Evolutionary conservation across 35 echinoderm and acorn worm species (phyloP).

Genomic region (Heliocidaris erythrogramma): DNA sequence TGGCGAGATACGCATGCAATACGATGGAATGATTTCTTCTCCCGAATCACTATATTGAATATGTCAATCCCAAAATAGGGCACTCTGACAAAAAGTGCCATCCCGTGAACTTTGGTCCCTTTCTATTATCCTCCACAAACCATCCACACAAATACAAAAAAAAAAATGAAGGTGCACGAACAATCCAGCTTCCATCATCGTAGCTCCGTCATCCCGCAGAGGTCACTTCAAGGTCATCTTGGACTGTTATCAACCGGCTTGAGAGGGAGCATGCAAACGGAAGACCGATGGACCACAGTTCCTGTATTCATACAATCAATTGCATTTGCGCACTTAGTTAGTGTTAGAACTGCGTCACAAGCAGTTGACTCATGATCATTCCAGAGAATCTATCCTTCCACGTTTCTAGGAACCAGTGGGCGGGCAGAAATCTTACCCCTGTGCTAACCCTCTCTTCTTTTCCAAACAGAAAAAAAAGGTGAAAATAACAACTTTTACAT

Average conservation of each 20-base stretch:
- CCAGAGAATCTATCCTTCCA: background rate
- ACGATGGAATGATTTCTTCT: background rate
- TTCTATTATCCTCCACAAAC: background rate
- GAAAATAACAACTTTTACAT: conserved; percentile 3
- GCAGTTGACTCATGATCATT: background rate
- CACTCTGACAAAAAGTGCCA: background rate
- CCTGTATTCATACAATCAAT: background rate
- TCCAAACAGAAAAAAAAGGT: background rate
- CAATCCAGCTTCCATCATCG: background rate
- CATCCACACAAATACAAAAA: background rate
- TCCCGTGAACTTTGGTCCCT: background rate
- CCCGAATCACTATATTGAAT: background rate
- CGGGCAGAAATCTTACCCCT: background rate
- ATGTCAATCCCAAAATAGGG: background rate
- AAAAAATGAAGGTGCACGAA: background rate
- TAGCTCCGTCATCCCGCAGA: background rate
- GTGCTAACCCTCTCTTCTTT: background rate
- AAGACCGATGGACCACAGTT: background rate
- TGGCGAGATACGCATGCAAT: background rate
- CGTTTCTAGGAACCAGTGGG: background rate
- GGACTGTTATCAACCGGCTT: background rate
- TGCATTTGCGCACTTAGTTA: background rate
- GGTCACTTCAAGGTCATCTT: background rate
- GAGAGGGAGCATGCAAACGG: background rate
- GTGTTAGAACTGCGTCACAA: background rate